Percentiles rank a stretch among this genome's conserved stretches.
These are phyloP conservation scores for Lasioglossum calceatum DNA, from an alignment of 2,888 invertebrate species.

Conservation along the genomic window DNA sequence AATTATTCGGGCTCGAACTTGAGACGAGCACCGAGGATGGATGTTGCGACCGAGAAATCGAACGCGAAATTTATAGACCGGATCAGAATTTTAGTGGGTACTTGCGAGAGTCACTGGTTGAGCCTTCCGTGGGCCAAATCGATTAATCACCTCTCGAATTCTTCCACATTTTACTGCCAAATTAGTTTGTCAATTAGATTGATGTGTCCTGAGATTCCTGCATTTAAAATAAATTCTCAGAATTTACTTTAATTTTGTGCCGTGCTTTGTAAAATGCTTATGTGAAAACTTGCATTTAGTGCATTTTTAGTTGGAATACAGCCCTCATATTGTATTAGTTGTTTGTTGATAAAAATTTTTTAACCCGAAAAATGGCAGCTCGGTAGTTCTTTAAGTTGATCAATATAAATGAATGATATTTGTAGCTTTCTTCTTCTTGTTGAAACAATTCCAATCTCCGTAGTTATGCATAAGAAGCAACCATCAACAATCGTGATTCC, in stretches of 20 bases:
- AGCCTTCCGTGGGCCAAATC: neutral
- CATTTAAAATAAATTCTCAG: neutral
- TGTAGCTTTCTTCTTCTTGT: neutral
- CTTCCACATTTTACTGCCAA: neutral
- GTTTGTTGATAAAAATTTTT: neutral
- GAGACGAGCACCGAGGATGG: neutral
- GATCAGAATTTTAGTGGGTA: conserved; percentile 3
- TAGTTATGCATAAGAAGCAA: neutral
- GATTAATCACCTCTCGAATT: neutral
- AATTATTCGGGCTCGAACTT: conserved; percentile 4
- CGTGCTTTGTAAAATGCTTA: no score
- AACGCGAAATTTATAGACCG: neutral
- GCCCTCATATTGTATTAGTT: no score
- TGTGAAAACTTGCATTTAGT: neutral
- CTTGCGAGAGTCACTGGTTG: neutral
- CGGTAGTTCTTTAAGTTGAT: neutral
- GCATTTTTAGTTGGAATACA: neutral
- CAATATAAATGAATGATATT: neutral
- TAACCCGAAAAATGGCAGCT: neutral
- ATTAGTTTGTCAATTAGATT: neutral
- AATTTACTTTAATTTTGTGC: neutral
- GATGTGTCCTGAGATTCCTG: neutral
- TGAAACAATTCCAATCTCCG: neutral
- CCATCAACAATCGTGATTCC: neutral
- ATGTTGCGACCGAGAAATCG: neutral